Percentiles rank a stretch among this genome's conserved stretches.
These are phyloP conservation scores for Physella acuta DNA, from an alignment of 1,140 invertebrate species.

Conservation along the genomic window DNA sequence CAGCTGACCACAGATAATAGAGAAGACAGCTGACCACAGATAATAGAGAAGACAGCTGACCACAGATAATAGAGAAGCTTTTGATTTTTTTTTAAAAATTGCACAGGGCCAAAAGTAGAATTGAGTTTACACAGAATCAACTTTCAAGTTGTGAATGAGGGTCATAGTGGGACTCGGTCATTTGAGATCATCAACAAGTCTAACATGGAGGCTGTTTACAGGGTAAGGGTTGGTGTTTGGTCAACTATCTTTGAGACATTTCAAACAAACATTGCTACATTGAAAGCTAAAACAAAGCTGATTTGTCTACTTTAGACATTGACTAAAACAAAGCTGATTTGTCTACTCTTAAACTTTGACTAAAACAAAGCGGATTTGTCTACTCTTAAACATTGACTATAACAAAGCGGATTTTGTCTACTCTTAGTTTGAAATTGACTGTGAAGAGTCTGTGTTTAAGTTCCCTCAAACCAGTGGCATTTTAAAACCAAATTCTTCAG, in stretches of 20 bases:
- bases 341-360: too few species aligned
- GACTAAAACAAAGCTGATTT: too few species aligned
- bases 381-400: too few species aligned
- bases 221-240: slow-evolving; percentile 37
- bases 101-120: slow-evolving; percentile 49
- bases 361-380: too few species aligned
- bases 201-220: slow-evolving; percentile 49
- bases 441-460: slow-evolving; percentile 56
- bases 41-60: too few species aligned
- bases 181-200: slow-evolving; percentile 55
- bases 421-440: slow-evolving; percentile 57
- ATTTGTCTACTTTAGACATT: too few species aligned
- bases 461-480: slow-evolving; percentile 45
- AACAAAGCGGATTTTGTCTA: background rate
- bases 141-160: slow-evolving; percentile 53
- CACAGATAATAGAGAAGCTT: too few species aligned
- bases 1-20: too few species aligned
- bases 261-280: too few species aligned
- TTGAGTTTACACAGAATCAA: slow-evolving; percentile 47
- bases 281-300: too few species aligned
- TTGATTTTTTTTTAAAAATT: background rate
- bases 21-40: too few species aligned
- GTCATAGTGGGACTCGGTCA: slow-evolving; percentile 41
- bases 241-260: too few species aligned
- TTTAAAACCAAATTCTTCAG: slow-evolving; percentile 41